Evolutionary conservation across 2,113 vertebrate genomes (phyloP).

Genomic region (Grammomys surdaster): DNA sequence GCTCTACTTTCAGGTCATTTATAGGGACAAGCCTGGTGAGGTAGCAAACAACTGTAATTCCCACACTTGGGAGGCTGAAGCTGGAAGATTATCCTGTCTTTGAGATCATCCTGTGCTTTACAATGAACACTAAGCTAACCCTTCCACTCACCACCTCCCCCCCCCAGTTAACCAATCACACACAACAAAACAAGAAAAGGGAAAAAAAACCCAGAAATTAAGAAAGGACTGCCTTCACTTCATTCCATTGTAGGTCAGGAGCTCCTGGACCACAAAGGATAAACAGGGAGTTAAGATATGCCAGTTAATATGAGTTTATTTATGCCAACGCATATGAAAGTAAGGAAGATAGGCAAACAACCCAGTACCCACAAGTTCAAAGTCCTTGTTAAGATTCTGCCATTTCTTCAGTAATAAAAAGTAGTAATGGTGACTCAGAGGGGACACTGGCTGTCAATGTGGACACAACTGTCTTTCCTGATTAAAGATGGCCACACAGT

Average conservation of each 20-base stretch:
- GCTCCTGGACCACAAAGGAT: background rate
- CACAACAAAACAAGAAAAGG: background rate
- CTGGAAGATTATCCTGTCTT: background rate
- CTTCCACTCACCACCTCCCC: too few species aligned
- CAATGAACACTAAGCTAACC: background rate
- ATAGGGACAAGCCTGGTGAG: background rate
- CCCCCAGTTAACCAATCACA: background rate
- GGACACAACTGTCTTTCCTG: background rate
- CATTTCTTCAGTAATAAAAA: background rate
- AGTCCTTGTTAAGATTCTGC: background rate
- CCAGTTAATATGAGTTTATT: conserved; percentile 65
- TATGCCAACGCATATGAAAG: conserved; percentile 50
- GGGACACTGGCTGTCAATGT: background rate
- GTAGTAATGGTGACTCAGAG: background rate
- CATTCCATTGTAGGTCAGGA: background rate
- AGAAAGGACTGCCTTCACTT: background rate
- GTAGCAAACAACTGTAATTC: background rate
- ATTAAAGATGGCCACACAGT: background rate
- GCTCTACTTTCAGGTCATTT: background rate
- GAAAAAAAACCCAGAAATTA: background rate
- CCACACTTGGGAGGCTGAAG: background rate
- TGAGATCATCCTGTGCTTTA: background rate
- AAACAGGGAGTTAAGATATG: background rate
- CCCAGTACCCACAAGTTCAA: background rate
- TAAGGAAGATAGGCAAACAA: conserved; percentile 44